Base-by-base conservation (phyloP, 1,140 invertebrate species). In the Helicoverpa armigera region DNA sequence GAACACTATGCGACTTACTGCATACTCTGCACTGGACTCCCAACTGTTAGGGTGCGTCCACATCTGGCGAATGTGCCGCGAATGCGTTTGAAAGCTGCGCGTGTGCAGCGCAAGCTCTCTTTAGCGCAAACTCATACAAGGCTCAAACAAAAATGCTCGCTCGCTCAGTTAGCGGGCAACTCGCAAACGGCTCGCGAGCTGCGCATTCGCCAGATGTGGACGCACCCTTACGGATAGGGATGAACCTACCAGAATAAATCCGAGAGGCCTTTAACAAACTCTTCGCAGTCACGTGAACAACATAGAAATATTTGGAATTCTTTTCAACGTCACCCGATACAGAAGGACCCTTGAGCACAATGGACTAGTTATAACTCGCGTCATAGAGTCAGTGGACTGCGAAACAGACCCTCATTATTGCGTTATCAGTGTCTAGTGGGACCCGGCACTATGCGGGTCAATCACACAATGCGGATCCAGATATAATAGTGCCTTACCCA, bases 361-460 rank as follows among this genome's bases (percentile, higher is more conserved):
- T 76, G 48, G 73, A 76, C 43, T 63, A 61, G 69, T 72, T 72
- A 72, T 72, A 70, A 72, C 50, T 76, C 56, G 56, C 73, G 73
- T 61, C 73, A 76, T 76, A 76, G 67, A 78, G 23, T 82, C 35
- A 82, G 56, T 78, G 50, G 67, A 82, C 74, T 73, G 67, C 60
- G 69, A 82, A 78, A 82, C 67, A 77, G 56, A 70, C 81, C 67
- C 58, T 65, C 60, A 79, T 82, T 82, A 79, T 73, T 74, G 43
- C 65, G 81, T 60, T 82, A 82, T 82, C 81, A 82, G 81, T 79
- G 51, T 82, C 53, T 51, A 82, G 69, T 74, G 53, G 56, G 70
- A 58, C 69, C 53, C 23, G 53, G 50, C 35, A 63, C 73, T 29
- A 81, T 77, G 67, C 80, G 73, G 73, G 73, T 73, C 58, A 61